Evolutionary conservation across 2,888 invertebrate genomes (phyloP).

Genomic region (Gymnoscelis rufifasciata): DNA sequence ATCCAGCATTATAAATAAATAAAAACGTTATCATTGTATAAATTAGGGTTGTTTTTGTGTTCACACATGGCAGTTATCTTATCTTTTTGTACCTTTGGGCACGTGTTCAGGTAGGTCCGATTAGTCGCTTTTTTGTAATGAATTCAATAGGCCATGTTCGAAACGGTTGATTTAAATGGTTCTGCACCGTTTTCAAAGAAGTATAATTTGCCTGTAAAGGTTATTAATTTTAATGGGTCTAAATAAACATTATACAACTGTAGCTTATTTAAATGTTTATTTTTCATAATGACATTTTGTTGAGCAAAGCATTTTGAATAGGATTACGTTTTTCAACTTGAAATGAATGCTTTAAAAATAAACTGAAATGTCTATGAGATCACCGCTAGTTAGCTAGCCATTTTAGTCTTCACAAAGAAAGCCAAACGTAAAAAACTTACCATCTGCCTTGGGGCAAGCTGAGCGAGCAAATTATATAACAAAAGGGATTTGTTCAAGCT

Average conservation of each 20-base stretch:
- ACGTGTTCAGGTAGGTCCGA: conserved; percentile 45
- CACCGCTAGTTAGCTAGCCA: not conserved
- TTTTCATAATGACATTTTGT: too few species aligned
- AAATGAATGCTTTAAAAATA: not conserved
- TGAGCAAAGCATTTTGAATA: too few species aligned
- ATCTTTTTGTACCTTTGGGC: conserved; percentile 39
- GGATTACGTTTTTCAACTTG: too few species aligned
- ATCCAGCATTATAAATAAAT: too few species aligned
- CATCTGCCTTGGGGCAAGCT: conserved; percentile 41
- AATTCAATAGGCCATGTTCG: conserved; percentile 12
- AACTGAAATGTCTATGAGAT: not conserved
- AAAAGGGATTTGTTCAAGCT: conserved; percentile 37
- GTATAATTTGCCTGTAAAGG: too few species aligned
- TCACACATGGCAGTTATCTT: conserved; percentile 36
- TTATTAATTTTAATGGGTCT: too few species aligned
- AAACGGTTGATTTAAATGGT: conserved; percentile 1
- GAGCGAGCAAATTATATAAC: conserved; percentile 36
- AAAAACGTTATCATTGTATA: conserved; percentile 2
- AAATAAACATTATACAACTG: too few species aligned
- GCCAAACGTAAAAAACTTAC: conserved; percentile 33
- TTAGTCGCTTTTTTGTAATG: conserved; percentile 32
- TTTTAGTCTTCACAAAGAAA: conserved; percentile 24
- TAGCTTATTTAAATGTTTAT: too few species aligned
- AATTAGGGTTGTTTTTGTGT: conserved; percentile 32
- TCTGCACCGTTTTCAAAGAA: not conserved